phyloP scores from a whole-genome alignment of 2,113 vertebrate species.

The Gila orcuttii region DNA sequence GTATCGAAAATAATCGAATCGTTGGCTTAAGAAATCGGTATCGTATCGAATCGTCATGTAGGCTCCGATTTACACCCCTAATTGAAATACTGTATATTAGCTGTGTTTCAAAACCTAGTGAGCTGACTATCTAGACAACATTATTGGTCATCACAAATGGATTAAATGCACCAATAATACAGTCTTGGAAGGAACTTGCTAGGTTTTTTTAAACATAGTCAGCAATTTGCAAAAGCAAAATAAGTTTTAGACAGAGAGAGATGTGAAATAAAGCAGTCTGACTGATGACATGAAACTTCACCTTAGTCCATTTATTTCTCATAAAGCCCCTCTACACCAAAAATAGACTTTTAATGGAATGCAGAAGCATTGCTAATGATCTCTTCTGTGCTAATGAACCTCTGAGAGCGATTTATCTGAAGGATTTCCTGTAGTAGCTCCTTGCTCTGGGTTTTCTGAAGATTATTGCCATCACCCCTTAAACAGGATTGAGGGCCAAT shows the following conservation, averaged over 20 bases:
- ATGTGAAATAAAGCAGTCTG: constrained; percentile 42
- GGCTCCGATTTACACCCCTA: too few species aligned
- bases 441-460: neutral
- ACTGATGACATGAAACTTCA: constrained; percentile 50
- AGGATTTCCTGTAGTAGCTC: neutral
- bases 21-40: too few species aligned
- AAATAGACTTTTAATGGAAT: constrained; percentile 67
- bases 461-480: neutral
- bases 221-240: neutral
- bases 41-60: too few species aligned
- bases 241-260: neutral
- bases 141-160: neutral
- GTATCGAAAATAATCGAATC: too few species aligned
- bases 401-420: constrained; percentile 9
- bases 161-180: neutral
- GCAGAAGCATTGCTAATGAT: constrained; percentile 46
- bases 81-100: neutral
- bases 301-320: constrained; percentile 65
- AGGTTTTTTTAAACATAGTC: neutral
- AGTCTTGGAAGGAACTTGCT: neutral
- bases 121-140: neutral
- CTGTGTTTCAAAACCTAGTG: neutral
- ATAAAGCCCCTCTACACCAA: constrained; percentile 52
- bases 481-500: neutral
- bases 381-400: constrained; percentile 34